These are phyloP conservation scores for Clistopyga incitator DNA, from an alignment of 2,888 invertebrate genomes.

Conservation along the genomic window DNA sequence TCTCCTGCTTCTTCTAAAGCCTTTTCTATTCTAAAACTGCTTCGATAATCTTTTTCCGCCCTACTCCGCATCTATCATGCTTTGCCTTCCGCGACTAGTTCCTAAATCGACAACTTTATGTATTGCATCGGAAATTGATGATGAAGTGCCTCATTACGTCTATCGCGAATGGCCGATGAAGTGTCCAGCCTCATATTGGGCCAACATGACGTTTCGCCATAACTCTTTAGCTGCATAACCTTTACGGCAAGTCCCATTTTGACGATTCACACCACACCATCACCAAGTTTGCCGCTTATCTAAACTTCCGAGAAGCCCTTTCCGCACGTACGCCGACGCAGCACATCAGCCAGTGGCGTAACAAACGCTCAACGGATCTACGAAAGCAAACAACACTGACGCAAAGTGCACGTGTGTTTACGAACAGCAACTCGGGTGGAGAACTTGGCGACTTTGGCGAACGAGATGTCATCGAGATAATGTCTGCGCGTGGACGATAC, in stretches of 20 bases:
- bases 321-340: constrained; percentile 55
- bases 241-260: not conserved
- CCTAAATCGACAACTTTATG: not conserved
- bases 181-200: not conserved
- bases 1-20: constrained; percentile 9
- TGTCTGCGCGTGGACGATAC: constrained; percentile 44
- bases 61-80: constrained; percentile 54
- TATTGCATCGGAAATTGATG: not conserved
- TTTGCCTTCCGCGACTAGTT: constrained; percentile 1
- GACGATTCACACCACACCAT: not conserved
- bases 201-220: not conserved
- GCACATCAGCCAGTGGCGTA: constrained; percentile 21
- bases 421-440: constrained; percentile 69
- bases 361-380: constrained; percentile 18
- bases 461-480: constrained; percentile 72
- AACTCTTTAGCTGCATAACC: not conserved
- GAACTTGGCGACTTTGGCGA: constrained; percentile 61
- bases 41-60: not conserved
- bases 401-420: constrained; percentile 79
- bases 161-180: not conserved
- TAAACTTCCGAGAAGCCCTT: constrained; percentile 39
- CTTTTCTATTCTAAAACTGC: constrained; percentile 17
- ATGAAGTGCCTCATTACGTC: not conserved
- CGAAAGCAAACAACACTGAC: constrained; percentile 74
- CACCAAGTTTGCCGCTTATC: constrained; percentile 43